Percentiles rank a stretch among this genome's conserved stretches.
Conservation (phyloP, 92 coral and sea anemone genomes). For the Palythoa grandis region DNA sequence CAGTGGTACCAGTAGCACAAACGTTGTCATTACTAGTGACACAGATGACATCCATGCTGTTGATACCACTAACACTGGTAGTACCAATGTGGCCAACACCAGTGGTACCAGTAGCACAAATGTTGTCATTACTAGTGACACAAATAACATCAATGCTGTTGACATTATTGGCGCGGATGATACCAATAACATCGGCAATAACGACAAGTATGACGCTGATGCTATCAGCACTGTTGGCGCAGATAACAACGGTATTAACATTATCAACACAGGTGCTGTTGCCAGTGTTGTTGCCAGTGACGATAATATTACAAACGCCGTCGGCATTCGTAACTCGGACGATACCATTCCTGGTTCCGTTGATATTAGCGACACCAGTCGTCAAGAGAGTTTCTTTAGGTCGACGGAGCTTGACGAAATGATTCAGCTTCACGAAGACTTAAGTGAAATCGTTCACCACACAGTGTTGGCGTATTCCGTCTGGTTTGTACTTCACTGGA, state of each 20-base stretch:
- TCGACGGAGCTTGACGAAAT: slow-evolving; percentile 41
- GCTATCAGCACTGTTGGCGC: background rate
- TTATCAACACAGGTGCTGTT: background rate
- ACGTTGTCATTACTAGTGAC: background rate
- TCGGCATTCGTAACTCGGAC: background rate
- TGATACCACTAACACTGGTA: background rate
- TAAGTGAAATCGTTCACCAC: slow-evolving; percentile 64
- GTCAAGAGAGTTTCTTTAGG: background rate
- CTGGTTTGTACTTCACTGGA: slow-evolving; percentile 85
- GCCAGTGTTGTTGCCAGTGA: background rate
- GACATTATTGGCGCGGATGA: background rate
- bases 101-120: background rate
- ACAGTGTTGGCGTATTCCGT: slow-evolving; percentile 74
- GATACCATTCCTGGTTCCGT: background rate
- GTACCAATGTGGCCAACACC: background rate
- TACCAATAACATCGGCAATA: background rate
- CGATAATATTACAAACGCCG: background rate
- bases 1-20: background rate
- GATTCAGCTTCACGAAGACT: slow-evolving; percentile 60
- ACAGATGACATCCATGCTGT: background rate
- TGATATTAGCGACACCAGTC: background rate
- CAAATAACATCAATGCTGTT: background rate
- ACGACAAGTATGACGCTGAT: background rate
- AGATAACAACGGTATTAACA: too few relatives aligned
- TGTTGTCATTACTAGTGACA: background rate